Evolutionary conservation across 2,797 vertebrate genomes (phyloP), one percentile per base, ranked within the genome.

Genomic region (Pangasius djambal): DNA sequence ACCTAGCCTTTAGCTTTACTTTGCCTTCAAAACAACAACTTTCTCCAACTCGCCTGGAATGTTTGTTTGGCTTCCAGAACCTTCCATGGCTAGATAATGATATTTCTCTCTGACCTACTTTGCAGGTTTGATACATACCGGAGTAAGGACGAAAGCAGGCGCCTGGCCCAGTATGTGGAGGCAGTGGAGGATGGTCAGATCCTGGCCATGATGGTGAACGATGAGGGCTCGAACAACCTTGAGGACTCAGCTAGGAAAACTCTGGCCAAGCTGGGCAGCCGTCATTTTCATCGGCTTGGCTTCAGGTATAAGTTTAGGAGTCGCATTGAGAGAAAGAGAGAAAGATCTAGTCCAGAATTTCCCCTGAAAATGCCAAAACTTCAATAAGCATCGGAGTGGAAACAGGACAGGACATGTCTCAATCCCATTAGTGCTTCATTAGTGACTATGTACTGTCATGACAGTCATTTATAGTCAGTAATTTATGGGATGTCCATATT

Each of bases 91-190:
- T 74, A 52, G 78, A 59, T 87, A 57, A 81, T 79, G 87, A 89
- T 86, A 87, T 77, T 91, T 90, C 55, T 86, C 34, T n/a, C 9
- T 90, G 87, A 91, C 90, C 87, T 89, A 90, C 88, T 92, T 92
- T 91, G 37, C 84, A 99, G 98, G 93, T 99, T 99, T 90, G 98
- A 99, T 93, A 99, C 98, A 1, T 99, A 99, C 86, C 96, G 96
- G 86, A 97, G 97, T 90, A 97, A 97, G 93, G 96, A 97, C 6
- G 98, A 99, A 93, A 99, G 98, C 13, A 90, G 93, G 2, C 97
- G 98, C 0, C 96, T 99, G 86, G 96, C 95, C n/a, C 96, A 97
- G 89, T 98, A 97, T 31, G 91, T 99, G 93, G 96, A 96, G 0
- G 89, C 90, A 0, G 95, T 98, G 87, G 94, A 94, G 0, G 89